These are phyloP conservation scores for Saccostrea echinata DNA, from an alignment of 1,140 invertebrate genomes.

Conservation along the genomic window DNA sequence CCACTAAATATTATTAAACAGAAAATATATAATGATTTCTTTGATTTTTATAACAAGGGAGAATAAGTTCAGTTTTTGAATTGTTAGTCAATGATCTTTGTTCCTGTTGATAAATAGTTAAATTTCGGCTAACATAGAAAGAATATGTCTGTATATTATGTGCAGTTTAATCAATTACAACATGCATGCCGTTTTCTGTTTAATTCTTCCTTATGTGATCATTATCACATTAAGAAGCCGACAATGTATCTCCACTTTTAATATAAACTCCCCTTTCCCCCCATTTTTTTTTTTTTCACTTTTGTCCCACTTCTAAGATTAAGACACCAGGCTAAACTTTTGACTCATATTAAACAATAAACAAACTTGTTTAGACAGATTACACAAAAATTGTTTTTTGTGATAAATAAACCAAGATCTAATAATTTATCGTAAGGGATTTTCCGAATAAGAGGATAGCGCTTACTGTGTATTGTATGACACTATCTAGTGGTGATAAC, in stretches of 20 bases:
- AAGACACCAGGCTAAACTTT: slow-evolving; percentile 18
- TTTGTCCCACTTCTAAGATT: background rate
- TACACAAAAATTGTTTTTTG: slow-evolving; percentile 23
- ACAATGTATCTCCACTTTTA: too few species aligned
- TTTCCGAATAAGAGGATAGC: slow-evolving; percentile 3
- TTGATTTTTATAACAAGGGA: too few species aligned
- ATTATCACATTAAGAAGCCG: too few species aligned
- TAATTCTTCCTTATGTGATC: too few species aligned
- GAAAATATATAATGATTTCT: too few species aligned
- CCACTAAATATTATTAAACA: background rate
- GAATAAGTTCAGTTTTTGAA: too few species aligned
- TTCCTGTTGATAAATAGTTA: too few species aligned
- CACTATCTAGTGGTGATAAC: slow-evolving; percentile 8
- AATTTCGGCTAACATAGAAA: too few species aligned
- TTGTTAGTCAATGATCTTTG: too few species aligned
- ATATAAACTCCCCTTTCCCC: background rate
- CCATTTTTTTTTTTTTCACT: background rate
- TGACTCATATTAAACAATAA: slow-evolving; percentile 1
- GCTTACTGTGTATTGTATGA: slow-evolving; percentile 18
- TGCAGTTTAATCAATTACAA: too few species aligned
- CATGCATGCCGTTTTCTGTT: too few species aligned
- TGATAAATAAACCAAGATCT: slow-evolving; percentile 8
- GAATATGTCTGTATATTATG: too few species aligned
- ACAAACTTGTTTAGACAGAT: slow-evolving; percentile 30
- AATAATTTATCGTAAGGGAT: slow-evolving; percentile 21